A percentile compares a stretch with the other conserved stretches of the same genome.
Conservation (phyloP, 2,113 vertebrate species). For the Halcyon senegalensis region DNA sequence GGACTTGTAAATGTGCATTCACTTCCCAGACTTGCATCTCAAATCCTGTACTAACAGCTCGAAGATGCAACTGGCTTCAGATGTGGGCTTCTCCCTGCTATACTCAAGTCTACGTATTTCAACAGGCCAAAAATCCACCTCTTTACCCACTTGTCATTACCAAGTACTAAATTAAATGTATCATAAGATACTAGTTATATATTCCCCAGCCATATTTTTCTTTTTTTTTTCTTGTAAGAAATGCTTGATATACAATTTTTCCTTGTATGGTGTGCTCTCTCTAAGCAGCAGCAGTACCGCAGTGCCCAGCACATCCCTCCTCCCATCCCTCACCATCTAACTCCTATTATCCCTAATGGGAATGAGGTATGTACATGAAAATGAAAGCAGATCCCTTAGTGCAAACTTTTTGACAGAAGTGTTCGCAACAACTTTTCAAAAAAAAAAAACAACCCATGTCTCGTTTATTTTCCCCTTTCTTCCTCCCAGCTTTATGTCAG, state of each 20-base stretch:
- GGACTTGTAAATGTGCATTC: neutral
- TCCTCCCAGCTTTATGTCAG: slow-evolving; percentile 83
- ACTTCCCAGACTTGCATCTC: neutral
- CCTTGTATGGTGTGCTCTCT: neutral
- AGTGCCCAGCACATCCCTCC: neutral
- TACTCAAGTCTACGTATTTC: neutral
- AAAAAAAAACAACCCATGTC: slow-evolving; percentile 36
- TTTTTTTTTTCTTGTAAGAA: neutral
- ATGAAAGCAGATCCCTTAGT: slow-evolving; percentile 67
- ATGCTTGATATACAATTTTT: neutral
- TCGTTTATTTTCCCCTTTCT: slow-evolving; percentile 77
- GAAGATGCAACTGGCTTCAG: neutral
- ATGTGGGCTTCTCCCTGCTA: neutral
- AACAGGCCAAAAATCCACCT: neutral
- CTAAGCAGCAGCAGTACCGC: neutral
- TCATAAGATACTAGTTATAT: neutral
- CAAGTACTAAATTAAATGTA: neutral
- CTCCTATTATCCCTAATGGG: neutral
- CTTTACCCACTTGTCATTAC: neutral
- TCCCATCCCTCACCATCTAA: neutral
- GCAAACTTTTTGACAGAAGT: slow-evolving; percentile 87
- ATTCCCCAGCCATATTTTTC: neutral
- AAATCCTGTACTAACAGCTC: neutral
- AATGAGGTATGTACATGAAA: slow-evolving; percentile 21
- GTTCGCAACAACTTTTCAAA: slow-evolving; percentile 83